These are phyloP conservation scores for Gymnocheta viridis DNA, from an alignment of 2,888 invertebrate genomes.

Conservation along the genomic window DNA sequence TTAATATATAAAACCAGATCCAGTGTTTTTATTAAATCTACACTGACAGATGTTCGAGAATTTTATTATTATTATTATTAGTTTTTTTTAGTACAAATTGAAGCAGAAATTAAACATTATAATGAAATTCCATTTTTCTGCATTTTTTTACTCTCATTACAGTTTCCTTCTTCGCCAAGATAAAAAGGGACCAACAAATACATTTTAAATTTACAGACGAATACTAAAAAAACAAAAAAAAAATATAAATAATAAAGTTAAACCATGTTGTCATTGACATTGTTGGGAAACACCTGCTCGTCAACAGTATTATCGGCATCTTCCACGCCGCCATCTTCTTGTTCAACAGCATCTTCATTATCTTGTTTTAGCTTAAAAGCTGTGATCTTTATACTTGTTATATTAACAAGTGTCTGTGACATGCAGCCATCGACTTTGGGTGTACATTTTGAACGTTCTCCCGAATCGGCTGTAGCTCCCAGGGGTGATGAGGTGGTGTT, in stretches of 20 bases:
- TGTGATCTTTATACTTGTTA: slow-evolving; percentile 60
- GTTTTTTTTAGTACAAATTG: slow-evolving; percentile 42
- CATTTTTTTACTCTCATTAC: slow-evolving; percentile 31
- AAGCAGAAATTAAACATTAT: slow-evolving; percentile 45
- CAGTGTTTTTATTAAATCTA: slow-evolving; percentile 39
- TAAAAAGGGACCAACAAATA: slow-evolving; percentile 1
- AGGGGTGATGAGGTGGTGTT: slow-evolving; percentile 91
- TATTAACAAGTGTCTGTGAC: slow-evolving; percentile 47
- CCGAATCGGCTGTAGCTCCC: slow-evolving; percentile 91
- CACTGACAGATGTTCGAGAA: slow-evolving; percentile 47
- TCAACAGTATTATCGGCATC: slow-evolving; percentile 36
- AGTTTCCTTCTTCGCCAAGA: background rate
- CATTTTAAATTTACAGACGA: background rate
- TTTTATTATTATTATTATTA: background rate
- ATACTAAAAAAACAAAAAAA: too few relatives aligned
- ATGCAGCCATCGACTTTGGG: slow-evolving; percentile 81
- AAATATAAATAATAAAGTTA: too few relatives aligned
- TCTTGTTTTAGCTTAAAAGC: slow-evolving; percentile 42
- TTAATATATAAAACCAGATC: slow-evolving; percentile 24
- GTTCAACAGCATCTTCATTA: slow-evolving; percentile 21
- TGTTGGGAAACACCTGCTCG: slow-evolving; percentile 65
- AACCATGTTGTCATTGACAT: slow-evolving; percentile 57
- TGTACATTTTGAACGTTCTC: slow-evolving; percentile 88
- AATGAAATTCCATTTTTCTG: slow-evolving; percentile 52
- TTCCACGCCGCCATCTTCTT: background rate